Conservation (phyloP, 1,140 invertebrate genomes). For the Palaemon carinicauda region DNA sequence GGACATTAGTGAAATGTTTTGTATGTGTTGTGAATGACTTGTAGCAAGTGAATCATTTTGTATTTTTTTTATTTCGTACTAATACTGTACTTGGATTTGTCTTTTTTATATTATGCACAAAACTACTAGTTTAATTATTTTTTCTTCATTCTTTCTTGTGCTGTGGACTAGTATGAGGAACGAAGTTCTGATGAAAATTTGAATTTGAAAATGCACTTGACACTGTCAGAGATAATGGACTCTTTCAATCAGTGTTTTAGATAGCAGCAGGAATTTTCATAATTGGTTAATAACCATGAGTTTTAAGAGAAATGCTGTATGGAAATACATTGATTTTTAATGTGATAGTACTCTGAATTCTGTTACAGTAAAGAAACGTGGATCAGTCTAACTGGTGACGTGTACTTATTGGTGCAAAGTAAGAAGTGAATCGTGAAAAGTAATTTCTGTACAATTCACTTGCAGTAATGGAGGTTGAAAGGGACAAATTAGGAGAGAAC, state of each 20-base stretch:
- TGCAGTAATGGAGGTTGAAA: neutral
- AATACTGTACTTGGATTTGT: no score
- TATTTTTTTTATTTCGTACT: no score
- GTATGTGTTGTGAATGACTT: no score
- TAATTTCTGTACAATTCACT: neutral
- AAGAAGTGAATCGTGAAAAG: neutral
- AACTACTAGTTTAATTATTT: neutral
- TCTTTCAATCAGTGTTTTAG: neutral
- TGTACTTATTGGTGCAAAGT: conserved; percentile 27
- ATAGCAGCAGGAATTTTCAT: neutral
- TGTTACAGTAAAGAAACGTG: neutral
- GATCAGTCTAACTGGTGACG: neutral
- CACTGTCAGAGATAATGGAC: neutral
- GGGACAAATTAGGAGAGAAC: neutral
- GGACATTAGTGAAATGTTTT: no score
- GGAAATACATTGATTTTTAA: no score
- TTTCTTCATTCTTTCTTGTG: neutral
- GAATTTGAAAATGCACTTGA: neutral
- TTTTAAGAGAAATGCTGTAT: no score
- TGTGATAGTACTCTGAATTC: neutral
- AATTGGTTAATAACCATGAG: neutral
- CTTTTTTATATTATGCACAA: no score
- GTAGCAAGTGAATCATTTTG: no score
- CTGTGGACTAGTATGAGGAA: no score
- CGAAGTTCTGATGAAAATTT: no score